Evolutionary conservation across 2,888 invertebrate genomes (phyloP).

Genomic region (Stenichneumon culpator): DNA sequence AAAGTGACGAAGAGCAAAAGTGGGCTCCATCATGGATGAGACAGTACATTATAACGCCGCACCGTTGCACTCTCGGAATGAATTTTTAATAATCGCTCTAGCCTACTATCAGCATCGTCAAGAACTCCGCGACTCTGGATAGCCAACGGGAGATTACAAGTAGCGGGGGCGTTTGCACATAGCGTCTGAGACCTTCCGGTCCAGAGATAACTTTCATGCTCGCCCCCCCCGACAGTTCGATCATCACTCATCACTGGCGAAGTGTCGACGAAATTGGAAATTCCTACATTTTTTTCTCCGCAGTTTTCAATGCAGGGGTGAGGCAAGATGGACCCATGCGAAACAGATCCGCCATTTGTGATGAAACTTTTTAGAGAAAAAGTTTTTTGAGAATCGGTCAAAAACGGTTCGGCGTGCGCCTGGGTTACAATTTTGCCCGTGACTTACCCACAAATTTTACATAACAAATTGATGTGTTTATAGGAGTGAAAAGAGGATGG

Average conservation of each 20-base stretch:
- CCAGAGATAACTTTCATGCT: background rate
- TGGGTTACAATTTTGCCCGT: too few relatives aligned
- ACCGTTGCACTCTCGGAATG: constrained; percentile 66
- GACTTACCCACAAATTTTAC: too few relatives aligned
- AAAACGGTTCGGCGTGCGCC: too few relatives aligned
- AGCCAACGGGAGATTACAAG: background rate
- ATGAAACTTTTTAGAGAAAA: too few relatives aligned
- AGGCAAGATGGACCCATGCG: background rate
- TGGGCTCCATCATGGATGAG: constrained; percentile 5
- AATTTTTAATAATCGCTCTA: constrained; percentile 80
- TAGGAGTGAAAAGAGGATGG: too few relatives aligned
- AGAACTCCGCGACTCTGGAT: background rate
- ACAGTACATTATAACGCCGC: constrained; percentile 61
- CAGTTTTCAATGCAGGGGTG: background rate
- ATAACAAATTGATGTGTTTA: too few relatives aligned
- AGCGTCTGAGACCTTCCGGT: background rate
- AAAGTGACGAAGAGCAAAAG: background rate
- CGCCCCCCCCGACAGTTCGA: background rate
- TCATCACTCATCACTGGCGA: background rate
- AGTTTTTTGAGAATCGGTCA: too few relatives aligned
- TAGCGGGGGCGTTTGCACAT: too few relatives aligned
- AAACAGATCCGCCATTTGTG: background rate
- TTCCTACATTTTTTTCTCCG: background rate
- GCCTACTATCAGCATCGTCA: constrained; percentile 15
- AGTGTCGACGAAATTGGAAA: constrained; percentile 1